Conservation (phyloP, 2,113 vertebrate genomes). For the Zootoca vivipara region DNA sequence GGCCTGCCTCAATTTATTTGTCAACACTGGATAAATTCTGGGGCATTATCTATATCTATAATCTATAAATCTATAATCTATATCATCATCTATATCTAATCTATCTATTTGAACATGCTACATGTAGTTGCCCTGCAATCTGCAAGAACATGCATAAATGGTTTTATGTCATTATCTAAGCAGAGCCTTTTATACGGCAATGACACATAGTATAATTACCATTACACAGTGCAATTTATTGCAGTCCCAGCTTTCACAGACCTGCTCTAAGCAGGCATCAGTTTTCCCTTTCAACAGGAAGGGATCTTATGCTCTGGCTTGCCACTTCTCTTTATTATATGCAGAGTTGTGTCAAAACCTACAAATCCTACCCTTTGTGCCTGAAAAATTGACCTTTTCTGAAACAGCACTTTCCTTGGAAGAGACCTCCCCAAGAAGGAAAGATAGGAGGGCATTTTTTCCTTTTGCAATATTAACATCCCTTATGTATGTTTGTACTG, state of each 20-base stretch:
- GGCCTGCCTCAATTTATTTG: background rate
- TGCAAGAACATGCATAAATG: background rate
- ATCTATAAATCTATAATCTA: no score
- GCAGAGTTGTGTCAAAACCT: background rate
- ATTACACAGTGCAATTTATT: background rate
- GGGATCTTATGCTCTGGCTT: background rate
- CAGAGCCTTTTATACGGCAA: background rate
- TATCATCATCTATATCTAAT: background rate
- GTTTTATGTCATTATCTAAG: background rate
- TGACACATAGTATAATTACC: background rate
- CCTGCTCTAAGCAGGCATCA: background rate
- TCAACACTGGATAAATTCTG: background rate
- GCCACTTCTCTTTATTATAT: background rate
- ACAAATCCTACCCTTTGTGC: background rate
- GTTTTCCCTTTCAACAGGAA: background rate
- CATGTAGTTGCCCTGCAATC: background rate
- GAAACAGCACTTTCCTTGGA: background rate
- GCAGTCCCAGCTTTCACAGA: background rate
- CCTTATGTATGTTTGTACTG: background rate
- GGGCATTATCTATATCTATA: no score
- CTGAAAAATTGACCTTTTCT: background rate
- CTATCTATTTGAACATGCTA: constrained; percentile 15
- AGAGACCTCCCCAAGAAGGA: background rate
- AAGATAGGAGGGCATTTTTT: background rate
- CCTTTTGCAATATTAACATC: background rate